Evolutionary conservation across 1,140 invertebrate species (phyloP).

Genomic region (Brachystomella parvula): DNA sequence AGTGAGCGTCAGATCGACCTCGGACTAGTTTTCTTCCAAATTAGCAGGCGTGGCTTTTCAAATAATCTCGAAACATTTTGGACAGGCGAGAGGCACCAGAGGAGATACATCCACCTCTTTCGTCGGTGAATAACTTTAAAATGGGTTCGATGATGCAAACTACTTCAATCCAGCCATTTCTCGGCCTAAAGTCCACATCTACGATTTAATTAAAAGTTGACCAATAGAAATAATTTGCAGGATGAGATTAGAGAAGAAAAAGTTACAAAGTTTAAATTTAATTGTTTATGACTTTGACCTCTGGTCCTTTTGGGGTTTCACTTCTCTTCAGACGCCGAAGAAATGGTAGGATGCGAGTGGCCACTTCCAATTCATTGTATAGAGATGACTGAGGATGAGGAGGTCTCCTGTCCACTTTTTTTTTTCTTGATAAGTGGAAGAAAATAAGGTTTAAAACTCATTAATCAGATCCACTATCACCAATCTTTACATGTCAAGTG

Average conservation of each 20-base stretch:
- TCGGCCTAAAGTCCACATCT: too few relatives aligned
- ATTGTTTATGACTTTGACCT: slow-evolving; percentile 1
- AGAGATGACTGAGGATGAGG: background rate
- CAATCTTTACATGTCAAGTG: background rate
- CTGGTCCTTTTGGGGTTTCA: background rate
- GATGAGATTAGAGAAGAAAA: background rate
- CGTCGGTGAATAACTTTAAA: background rate
- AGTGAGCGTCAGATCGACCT: too few relatives aligned
- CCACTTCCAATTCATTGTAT: background rate
- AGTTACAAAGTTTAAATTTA: background rate
- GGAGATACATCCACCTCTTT: too few relatives aligned
- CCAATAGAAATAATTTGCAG: too few relatives aligned
- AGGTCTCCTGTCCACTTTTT: background rate
- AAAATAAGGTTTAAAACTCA: background rate
- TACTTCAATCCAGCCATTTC: too few relatives aligned
- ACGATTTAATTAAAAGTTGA: too few relatives aligned
- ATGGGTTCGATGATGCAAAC: too few relatives aligned
- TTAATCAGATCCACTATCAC: background rate
- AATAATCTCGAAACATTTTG: too few relatives aligned
- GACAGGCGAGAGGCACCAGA: background rate
- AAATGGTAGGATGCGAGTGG: too few relatives aligned
- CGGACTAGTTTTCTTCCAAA: too few relatives aligned
- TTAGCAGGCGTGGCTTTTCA: too few relatives aligned
- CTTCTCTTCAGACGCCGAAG: background rate
- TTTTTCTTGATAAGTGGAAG: background rate